phyloP scores from a whole-genome alignment of 2,797 vertebrate species.

The Fundulus diaphanus region DNA sequence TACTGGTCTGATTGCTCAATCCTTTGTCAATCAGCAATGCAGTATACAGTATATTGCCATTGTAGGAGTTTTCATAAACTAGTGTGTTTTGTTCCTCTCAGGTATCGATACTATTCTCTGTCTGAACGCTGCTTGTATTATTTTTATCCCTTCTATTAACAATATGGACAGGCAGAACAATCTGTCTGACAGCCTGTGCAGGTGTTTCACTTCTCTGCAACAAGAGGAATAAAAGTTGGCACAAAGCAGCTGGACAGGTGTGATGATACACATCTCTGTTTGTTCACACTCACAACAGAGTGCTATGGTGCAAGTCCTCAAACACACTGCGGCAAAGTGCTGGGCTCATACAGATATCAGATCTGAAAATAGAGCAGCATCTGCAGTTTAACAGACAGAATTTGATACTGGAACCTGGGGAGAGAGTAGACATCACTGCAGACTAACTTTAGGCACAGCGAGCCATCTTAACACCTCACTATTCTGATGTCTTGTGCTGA shows the following conservation, averaged over 20 bases:
- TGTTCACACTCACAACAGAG: not conserved
- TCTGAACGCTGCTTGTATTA: not conserved
- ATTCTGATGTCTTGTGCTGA: not conserved
- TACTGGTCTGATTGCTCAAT: not conserved
- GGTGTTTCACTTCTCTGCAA: not conserved
- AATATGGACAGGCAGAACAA: not conserved
- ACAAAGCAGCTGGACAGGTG: not conserved
- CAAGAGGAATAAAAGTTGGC: not conserved
- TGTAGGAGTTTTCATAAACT: not conserved
- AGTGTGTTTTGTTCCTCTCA: too few species aligned
- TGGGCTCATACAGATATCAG: not conserved
- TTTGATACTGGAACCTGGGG: not conserved
- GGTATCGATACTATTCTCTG: too few species aligned
- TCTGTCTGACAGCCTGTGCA: not conserved
- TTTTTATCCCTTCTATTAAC: not conserved
- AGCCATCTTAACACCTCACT: not conserved
- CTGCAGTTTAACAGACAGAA: constrained; percentile 1
- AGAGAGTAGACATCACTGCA: not conserved
- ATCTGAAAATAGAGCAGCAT: not conserved
- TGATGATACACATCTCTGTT: not conserved
- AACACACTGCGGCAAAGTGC: not conserved
- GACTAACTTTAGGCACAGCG: constrained; percentile 1
- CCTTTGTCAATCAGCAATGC: not conserved
- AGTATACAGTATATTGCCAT: too few species aligned
- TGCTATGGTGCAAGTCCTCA: too few species aligned